Base-by-base conservation (phyloP, 1,140 invertebrate species). In the Ooceraea biroi region DNA sequence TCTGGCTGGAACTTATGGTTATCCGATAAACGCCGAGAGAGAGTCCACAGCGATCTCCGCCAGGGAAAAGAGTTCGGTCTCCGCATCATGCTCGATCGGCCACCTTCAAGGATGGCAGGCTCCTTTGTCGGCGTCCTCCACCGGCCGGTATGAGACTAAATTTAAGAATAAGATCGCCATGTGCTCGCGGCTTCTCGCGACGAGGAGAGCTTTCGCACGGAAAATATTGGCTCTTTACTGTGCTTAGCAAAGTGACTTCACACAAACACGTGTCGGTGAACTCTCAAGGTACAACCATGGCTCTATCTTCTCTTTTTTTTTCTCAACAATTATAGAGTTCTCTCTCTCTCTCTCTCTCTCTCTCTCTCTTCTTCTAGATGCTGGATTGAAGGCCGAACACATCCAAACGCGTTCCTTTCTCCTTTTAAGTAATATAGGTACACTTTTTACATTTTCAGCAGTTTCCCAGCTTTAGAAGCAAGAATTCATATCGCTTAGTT, bases 1-100 rank as follows among this genome's bases (percentile, higher is more conserved):
- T 88, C 74, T 87, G 83, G 76, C 73, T 83, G 83, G 58, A 88
- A 88, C 87, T 88, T 88, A 88, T 88, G 72, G 87, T 88, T 88
- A 88, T 88, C 86, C 87, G 87, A 88, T 88, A 88, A 88, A 58
- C 76, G 72, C 3, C 27, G 48, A 36, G 63, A 41, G 22, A 65
- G 57, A 68, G 66, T 50, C 36, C 36, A 36, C 7, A 61, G 48
- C 84, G 73, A 82, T 60, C 66, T 36, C 60, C 72, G 36, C n/a
- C 65, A 74, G 86, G 36, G 52, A 80, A 71, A 36, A 86, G 78
- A 66, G 83, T 74, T 57, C 69, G 66, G 76, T 88, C 86, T 88
- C 63, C 57, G 72, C 86, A 68, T 88, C 83, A 88, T 83, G 83
- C 87, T 83, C 77, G 76, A 88, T 88, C 86, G 50, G 66, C 71